Evolutionary conservation across 2,888 invertebrate genomes (phyloP), one percentile per base, ranked within the genome.

Genomic region (Globia sparganii): DNA sequence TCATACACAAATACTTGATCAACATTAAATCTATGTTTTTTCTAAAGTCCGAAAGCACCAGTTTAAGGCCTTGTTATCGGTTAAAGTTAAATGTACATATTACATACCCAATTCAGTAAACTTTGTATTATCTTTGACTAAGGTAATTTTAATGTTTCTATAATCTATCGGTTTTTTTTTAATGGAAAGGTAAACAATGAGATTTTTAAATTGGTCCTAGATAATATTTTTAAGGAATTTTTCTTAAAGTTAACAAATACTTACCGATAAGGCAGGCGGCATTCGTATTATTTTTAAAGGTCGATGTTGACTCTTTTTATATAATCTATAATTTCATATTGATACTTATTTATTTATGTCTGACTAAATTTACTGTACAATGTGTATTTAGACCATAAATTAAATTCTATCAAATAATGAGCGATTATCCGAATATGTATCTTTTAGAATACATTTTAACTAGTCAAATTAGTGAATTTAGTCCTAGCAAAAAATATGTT

Each of bases 1-100:
- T 80, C 81, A 79, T 78, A 77, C 81, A 75, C 67, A 81, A 86
- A 86, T 81, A 86, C 15, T 76, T 62, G 40, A 59, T 49, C 21
- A 37, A 72, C 72, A 77, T 75, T 83, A 64, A 11, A 65, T 9
- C 15, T 4, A 25, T 46, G 46, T 64, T 66, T 62, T 72, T 67
- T 74, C 67, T 67, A 46, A 34, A 56, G 71, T 70, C 58, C 37
- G 8, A 72, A 67, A 49, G 58, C 28, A 66, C 49, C 18, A 34
- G 61, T 75, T 49, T 28, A 11, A 61, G 21, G 28, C n/a, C 6
- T 71, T 25, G 46, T 87, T 86, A 86, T 86, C 84, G 13, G 69
- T 74, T 49, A 37, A 61, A 62, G 74, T 53, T n/a, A 40, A 67
- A 53, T 75, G 21, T 65, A 72, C 31, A 31, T 46, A 46, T 8